Percentiles rank a stretch among this genome's conserved stretches.
Conservation (phyloP, 2,113 vertebrate genomes). For the Pseudonaja textilis region DNA sequence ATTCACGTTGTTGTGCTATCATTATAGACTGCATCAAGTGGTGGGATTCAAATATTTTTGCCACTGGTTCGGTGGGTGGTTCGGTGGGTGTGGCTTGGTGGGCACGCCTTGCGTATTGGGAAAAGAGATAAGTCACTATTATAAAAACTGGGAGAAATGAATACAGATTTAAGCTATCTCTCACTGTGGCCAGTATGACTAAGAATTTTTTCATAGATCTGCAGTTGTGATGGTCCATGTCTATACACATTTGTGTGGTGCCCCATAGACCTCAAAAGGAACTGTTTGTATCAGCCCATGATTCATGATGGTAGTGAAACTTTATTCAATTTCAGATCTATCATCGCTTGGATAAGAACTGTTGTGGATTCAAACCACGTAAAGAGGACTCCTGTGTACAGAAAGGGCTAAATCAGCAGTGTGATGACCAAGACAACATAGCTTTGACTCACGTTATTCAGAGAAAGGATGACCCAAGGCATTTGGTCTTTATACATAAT, state of each 20-base stretch:
- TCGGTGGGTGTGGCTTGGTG: too few species aligned
- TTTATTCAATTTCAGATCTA: slow-evolving; percentile 80
- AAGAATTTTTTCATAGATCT: not conserved
- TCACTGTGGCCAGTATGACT: not conserved
- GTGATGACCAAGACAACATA: slow-evolving; percentile 70
- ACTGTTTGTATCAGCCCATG: not conserved
- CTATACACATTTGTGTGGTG: not conserved
- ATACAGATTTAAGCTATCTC: not conserved
- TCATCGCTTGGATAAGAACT: slow-evolving; percentile 87
- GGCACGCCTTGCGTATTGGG: not conserved
- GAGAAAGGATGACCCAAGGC: slow-evolving; percentile 75
- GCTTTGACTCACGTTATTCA: slow-evolving; percentile 81
- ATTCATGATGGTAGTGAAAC: slow-evolving; percentile 39
- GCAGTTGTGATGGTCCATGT: not conserved
- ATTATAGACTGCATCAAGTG: not conserved
- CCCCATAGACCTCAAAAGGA: not conserved
- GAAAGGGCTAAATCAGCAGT: slow-evolving; percentile 70
- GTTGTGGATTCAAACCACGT: slow-evolving; percentile 92
- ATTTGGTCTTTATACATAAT: slow-evolving; percentile 86
- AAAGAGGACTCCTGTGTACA: slow-evolving; percentile 82
- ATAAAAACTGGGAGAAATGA: not conserved
- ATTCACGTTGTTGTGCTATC: not conserved
- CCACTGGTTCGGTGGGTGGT: too few species aligned
- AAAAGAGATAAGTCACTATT: not conserved
- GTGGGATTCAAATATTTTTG: too few species aligned